Base-by-base conservation (phyloP, 2,113 vertebrate genomes). In the Delphinus delphis region DNA sequence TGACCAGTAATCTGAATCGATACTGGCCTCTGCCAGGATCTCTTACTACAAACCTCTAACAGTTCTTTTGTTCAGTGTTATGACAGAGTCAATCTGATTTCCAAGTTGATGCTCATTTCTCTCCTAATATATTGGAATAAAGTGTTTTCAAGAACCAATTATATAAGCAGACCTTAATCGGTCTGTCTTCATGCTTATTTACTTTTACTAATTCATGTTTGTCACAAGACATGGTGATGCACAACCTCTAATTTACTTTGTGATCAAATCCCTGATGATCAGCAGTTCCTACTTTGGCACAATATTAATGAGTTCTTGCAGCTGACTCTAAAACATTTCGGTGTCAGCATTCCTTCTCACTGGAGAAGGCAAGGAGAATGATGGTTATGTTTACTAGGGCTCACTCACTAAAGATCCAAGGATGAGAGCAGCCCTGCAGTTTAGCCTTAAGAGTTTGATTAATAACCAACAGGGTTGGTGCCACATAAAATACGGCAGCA, bases 361-460 rank as follows among this genome's bases (percentile, higher is more conserved):
- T 85, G 55, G 97, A 95, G 88, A 97, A 97, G 94, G 87, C 71
- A 90, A 62, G 88, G 68, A 88, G 95, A 97, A 94, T 95, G 93
- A 97, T 97, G 85, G 63, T 91, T 88, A 70, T 76, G 81, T 73
- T 87, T 53, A 90, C 60, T 73, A 86, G 90, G 96, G 55, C 89
- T 98, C 80, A 92, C 83, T 94, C 58, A 58, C 95, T 41, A 68
- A 97, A 95, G 62, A 74, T 31, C 38, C 80, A 38, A 81, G 44
- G 53, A 82, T 93, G 95, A 88, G 68, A 96, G 50, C 50, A 55
- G 50, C 86, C 70, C 58, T 79, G 93, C 90, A 97, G 92, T 96
- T 95, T 97, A 98, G 97, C 96, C 93, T 97, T 97, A 95, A 67
- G 93, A 96, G 74, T 77, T 31, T 44, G 77, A 98, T 95, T 97